phyloP scores from a whole-genome alignment of 2,888 invertebrate species.

The Mythimna impura region DNA sequence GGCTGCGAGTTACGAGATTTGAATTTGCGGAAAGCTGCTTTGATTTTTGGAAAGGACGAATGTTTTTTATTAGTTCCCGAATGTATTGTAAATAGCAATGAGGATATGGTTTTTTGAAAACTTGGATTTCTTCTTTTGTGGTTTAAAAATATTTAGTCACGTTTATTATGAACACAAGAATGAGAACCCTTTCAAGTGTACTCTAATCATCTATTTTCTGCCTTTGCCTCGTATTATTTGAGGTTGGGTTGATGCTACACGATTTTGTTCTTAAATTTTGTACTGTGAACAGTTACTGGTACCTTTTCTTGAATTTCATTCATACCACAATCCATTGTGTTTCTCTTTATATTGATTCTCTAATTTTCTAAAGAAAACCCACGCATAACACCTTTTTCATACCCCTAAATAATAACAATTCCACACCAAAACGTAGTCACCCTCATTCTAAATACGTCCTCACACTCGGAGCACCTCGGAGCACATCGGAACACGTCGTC shows the following conservation, averaged over 20 bases:
- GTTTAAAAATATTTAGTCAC: background rate
- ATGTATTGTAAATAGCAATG: too few species aligned
- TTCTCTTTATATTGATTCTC: background rate
- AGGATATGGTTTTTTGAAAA: background rate
- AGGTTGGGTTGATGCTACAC: too few species aligned
- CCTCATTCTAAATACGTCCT: background rate
- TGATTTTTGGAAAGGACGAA: slow-evolving; percentile 5
- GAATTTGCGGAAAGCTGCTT: slow-evolving; percentile 15
- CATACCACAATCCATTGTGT: too few species aligned
- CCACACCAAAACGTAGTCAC: background rate
- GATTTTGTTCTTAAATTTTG: too few species aligned
- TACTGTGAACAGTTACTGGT: too few species aligned
- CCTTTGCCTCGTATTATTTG: too few species aligned
- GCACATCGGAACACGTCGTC: slow-evolving; percentile 22
- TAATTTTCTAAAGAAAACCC: background rate
- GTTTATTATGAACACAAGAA: background rate
- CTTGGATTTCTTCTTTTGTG: background rate
- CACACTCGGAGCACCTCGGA: slow-evolving; percentile 16
- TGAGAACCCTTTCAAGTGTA: too few species aligned
- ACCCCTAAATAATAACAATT: background rate
- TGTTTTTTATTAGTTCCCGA: too few species aligned
- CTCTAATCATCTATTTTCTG: too few species aligned
- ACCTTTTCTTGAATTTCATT: too few species aligned
- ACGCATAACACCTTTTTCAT: background rate
- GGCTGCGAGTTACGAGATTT: slow-evolving; percentile 7